Base-by-base conservation (phyloP, 2,888 invertebrate genomes). In the Ashinkailepas kermadecensis region DNA sequence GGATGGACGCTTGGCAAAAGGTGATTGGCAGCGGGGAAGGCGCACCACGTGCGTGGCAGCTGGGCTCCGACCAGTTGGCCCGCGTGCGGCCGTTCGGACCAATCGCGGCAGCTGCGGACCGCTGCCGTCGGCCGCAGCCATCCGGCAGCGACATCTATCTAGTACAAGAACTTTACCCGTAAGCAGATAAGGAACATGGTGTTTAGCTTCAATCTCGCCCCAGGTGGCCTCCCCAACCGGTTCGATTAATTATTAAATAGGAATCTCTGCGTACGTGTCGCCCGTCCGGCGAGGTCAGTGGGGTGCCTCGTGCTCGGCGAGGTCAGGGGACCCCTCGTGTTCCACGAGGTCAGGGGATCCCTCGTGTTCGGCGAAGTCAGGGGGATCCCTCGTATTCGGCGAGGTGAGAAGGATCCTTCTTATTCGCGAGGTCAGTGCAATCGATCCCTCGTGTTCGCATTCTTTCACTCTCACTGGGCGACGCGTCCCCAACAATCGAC, bases 141-240 rank as follows among this genome's bases (percentile, higher is more conserved):
- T 1, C 39, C 39, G 39, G 39, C 39, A 39, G 39, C 39, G 39
- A 39, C 39, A 39, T 39, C 6, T 10, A 10, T 18, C 54, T 54
- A 74, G 54, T 74, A 74, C 74, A 74, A 56, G 56, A 74, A 65
- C 18, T 74, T 54, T 74, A 74, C 74, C 74, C 74, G 74, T 74
- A 74, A 56, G 56, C 56, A 74, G 74, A 74, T 74, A 74, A 74
- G 74, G 74, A 74, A 74, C 74, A 56, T 74, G 74, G 18, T 10
- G 74, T 74, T 74, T 74, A 4, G 74, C 10, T 74, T 74, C 74
- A 56, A 23, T 74, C 56, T 54, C 54, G 74, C 74, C 74, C 56
- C 70, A 25, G 15, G 23, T 70, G 70, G 70, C 70, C 11, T 70
- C 70, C 25, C 15, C 25, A 70, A 70, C 25, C 70, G 39, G 15